A percentile compares a stretch with the other conserved stretches of the same genome.
phyloP scores from a whole-genome alignment of 2,888 invertebrate genomes.

The Hirtodrosophila alboralis region DNA sequence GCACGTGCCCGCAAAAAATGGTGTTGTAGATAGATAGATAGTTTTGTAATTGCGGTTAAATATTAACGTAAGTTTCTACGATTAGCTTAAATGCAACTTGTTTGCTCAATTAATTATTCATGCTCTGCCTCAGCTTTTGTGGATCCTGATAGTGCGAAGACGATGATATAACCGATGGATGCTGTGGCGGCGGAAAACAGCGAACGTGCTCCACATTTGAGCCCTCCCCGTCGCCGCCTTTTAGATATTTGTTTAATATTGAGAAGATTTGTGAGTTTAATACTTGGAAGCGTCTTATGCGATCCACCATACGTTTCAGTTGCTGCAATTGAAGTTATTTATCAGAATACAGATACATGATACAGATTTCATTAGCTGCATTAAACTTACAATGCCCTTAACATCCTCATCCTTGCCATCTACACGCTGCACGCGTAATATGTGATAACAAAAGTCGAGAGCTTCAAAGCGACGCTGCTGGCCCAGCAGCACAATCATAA shows the following conservation, averaged over 20 bases:
- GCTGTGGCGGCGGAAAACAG: constrained; percentile 97
- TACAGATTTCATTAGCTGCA: constrained; percentile 90
- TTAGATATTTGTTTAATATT: constrained; percentile 96
- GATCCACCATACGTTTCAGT: constrained; percentile 97
- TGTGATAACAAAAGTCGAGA: constrained; percentile 99
- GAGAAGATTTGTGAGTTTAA: constrained; percentile 99
- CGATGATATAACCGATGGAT: constrained; percentile 87
- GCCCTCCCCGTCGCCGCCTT: constrained; percentile 91
- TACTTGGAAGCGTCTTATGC: constrained; percentile 98
- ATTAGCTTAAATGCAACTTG: constrained; percentile 53
- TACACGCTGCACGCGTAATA: constrained; percentile 96
- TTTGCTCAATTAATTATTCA: constrained; percentile 80
- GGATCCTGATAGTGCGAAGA: constrained; percentile 87
- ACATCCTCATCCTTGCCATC: constrained; percentile 98
- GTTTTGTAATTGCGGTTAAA: constrained; percentile 45
- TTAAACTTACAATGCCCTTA: constrained; percentile 94
- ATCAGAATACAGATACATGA: too few species aligned
- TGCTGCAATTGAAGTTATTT: constrained; percentile 86
- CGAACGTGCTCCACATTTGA: constrained; percentile 97
- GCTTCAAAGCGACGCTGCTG: constrained; percentile 98
- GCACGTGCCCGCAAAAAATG: constrained; percentile 18
- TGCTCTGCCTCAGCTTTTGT: constrained; percentile 85
- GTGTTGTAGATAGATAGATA: constrained; percentile 24
- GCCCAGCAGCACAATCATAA: constrained; percentile 96
- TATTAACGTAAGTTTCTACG: constrained; percentile 42